Evolutionary conservation across 2,888 invertebrate species (phyloP).

Genomic region (Drosophila histrio): DNA sequence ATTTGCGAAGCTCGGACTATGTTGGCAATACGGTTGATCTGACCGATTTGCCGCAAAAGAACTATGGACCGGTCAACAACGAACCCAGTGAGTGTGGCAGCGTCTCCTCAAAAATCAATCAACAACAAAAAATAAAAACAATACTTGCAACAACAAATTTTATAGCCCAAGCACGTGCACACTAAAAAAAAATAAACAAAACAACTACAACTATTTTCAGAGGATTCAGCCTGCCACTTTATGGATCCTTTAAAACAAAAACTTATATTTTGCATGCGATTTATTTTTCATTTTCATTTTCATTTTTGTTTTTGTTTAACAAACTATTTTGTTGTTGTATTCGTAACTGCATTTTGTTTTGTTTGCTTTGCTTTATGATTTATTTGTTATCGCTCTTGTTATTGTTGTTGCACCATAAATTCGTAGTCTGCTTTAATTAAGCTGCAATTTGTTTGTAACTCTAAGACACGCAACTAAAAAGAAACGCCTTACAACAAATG

Average conservation of each 20-base stretch:
- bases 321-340: constrained; percentile 17
- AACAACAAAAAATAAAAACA: constrained; percentile 15
- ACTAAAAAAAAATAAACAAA: constrained; percentile 55
- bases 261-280: constrained; percentile 27
- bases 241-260: constrained; percentile 17
- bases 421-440: constrained; percentile 53
- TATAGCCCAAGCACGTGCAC: constrained; percentile 63
- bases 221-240: constrained; percentile 33
- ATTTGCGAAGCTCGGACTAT: constrained; percentile 88
- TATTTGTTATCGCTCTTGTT: constrained; percentile 26
- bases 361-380: constrained; percentile 22
- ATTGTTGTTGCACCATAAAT: constrained; percentile 49
- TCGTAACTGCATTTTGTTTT: constrained; percentile 23
- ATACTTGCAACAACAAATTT: constrained; percentile 33
- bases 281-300: not conserved
- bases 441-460: constrained; percentile 42
- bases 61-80: constrained; percentile 90
- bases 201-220: constrained; percentile 22
- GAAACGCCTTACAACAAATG: constrained; percentile 27
- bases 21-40: constrained; percentile 86
- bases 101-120: constrained; percentile 27
- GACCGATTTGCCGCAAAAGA: constrained; percentile 86
- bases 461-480: constrained; percentile 57
- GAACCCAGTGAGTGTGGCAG: constrained; percentile 89
- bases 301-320: constrained; percentile 9